A percentile compares a stretch with the other conserved stretches of the same genome.
Evolutionary conservation across 2,113 vertebrate species (phyloP).

Genomic region (Monopterus albus): DNA sequence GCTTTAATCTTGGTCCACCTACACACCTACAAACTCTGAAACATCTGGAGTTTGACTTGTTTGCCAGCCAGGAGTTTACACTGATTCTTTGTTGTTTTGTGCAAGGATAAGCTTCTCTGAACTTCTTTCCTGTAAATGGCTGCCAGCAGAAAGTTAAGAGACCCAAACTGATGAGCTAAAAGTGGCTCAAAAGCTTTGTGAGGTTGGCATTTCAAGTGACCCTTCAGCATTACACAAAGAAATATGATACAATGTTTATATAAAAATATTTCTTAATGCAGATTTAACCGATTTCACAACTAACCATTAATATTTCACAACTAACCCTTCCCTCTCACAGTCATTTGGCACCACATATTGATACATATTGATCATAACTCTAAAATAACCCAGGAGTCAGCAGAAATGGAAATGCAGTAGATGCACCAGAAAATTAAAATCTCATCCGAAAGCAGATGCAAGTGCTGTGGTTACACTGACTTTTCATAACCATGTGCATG

Average conservation of each 20-base stretch:
- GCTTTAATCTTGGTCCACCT: constrained; percentile 33
- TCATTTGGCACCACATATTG: constrained; percentile 67
- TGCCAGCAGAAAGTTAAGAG: neutral
- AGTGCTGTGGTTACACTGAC: constrained; percentile 12
- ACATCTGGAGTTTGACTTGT: neutral
- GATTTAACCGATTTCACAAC: constrained; percentile 25
- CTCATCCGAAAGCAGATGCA: neutral
- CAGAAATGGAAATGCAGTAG: constrained; percentile 12
- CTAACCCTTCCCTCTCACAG: constrained; percentile 20
- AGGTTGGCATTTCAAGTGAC: constrained; percentile 22
- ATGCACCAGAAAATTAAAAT: constrained; percentile 23
- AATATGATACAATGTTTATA: neutral
- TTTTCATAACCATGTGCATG: constrained; percentile 24
- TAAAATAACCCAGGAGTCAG: constrained; percentile 4
- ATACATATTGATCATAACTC: constrained; percentile 29
- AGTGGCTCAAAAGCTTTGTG: constrained; percentile 9
- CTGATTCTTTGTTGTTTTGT: neutral
- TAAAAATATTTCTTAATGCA: neutral
- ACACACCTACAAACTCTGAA: no score
- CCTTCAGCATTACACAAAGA: neutral
- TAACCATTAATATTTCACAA: constrained; percentile 21
- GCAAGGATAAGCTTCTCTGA: neutral
- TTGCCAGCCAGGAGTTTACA: neutral
- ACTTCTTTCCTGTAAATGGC: neutral
- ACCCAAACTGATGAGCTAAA: constrained; percentile 13